Base-by-base conservation (phyloP, 2,888 invertebrate genomes). In the Erannis defoliaria region DNA sequence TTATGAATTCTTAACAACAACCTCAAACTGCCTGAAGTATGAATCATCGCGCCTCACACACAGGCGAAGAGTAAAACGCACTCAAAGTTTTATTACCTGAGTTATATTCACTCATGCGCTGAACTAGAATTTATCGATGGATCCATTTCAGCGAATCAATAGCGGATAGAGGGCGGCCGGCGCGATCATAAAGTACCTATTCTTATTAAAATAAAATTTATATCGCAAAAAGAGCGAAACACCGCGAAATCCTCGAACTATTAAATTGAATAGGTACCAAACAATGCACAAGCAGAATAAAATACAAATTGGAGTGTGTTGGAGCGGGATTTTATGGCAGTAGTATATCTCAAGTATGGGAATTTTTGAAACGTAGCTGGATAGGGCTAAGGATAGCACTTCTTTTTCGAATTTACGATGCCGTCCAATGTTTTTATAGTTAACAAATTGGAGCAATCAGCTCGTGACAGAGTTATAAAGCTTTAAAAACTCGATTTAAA, bases 391-490 rank as follows among this genome's bases (percentile, higher is more conserved):
- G 69, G 70, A 63, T 68, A 26, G 26, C 5, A 70, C 72, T 75
- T 72, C 75, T 73, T 78, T 75, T 78, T 73, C 57, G 69, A 67
- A 72, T 88, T 89, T 85, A 88, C 81, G 82, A 80, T 66, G 61
- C 48, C 58, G 64, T 65, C 68, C 66, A 67, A 68, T 72, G 75
- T 74, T 85, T n/a, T 87, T 86, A 86, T 88, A 76, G 82, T 78
- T 76, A 78, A 87, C 86, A 86, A 89, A 89, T 90, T 89, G 85
- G 85, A 81, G 81, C 85, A 85, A 87, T 87, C 74, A 73, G 70
- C 72, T 76, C 68, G 80, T 75, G 82, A 83, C 84, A 82, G 77
- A 75, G 73, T 75, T 72, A 77, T 86, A 87, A 85, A 87, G 74
- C 75, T 78, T 77, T 80, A 77, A 82, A n/a, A 82, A 78, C 73